Conservation (phyloP, 2,113 vertebrate genomes). For the Prietella phreatophila region DNA sequence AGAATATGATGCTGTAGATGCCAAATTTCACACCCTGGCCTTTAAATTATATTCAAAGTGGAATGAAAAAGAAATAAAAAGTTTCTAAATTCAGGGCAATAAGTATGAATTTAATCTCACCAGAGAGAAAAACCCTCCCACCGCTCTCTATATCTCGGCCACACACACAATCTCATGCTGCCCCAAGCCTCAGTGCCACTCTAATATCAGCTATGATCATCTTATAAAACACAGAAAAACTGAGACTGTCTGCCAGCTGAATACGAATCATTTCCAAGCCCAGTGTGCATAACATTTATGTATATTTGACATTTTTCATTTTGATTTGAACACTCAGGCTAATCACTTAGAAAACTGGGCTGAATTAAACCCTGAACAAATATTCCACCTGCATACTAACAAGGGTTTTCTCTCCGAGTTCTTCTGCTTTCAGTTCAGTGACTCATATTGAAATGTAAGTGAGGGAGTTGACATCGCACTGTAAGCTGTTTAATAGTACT, state of each 20-base stretch:
- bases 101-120: slow-evolving; percentile 37
- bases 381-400: slow-evolving; percentile 23
- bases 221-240: slow-evolving; percentile 27
- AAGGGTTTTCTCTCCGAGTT: not conserved
- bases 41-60: slow-evolving; percentile 29
- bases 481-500: slow-evolving; percentile 4
- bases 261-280: slow-evolving; percentile 41
- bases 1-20: slow-evolving; percentile 24
- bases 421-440: not conserved
- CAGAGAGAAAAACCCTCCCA: not conserved
- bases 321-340: slow-evolving; percentile 24
- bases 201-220: slow-evolving; percentile 27
- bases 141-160: not conserved
- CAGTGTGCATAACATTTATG: slow-evolving; percentile 24
- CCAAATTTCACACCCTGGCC: not conserved
- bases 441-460: not conserved
- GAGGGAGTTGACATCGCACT: not conserved
- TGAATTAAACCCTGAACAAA: slow-evolving; percentile 30
- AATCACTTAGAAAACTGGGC: slow-evolving; percentile 21
- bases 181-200: not conserved
- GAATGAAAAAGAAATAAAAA: slow-evolving; percentile 31
- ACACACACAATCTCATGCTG: slow-evolving; percentile 5
- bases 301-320: slow-evolving; percentile 30
- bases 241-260: slow-evolving; percentile 22
- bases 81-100: slow-evolving; percentile 49